phyloP scores from a whole-genome alignment of 1,140 invertebrate genomes.

The Lordiphosa stackelbergi region DNA sequence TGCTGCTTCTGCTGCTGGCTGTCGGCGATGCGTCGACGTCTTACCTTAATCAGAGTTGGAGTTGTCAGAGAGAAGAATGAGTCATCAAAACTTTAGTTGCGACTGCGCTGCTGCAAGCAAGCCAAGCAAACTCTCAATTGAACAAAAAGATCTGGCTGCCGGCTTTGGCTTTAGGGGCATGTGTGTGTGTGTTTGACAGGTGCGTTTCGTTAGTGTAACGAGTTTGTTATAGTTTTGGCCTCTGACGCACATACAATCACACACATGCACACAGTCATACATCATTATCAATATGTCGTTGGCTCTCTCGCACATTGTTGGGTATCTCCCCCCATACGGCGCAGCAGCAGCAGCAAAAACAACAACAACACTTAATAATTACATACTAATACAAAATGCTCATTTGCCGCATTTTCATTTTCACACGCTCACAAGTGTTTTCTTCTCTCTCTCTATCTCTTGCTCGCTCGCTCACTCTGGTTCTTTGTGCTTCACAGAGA shows the following conservation, averaged over 20 bases:
- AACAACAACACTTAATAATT: slow-evolving; percentile 49
- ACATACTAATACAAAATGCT: slow-evolving; percentile 71
- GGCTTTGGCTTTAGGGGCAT: slow-evolving; percentile 15
- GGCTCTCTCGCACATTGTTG: slow-evolving; percentile 29
- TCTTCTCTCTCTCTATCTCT: slow-evolving; percentile 13
- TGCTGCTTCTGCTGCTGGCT: too few species aligned
- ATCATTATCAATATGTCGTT: slow-evolving; percentile 48
- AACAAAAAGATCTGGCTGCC: slow-evolving; percentile 21
- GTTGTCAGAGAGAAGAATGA: background rate
- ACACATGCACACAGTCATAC: slow-evolving; percentile 19
- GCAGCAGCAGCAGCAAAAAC: slow-evolving; percentile 21
- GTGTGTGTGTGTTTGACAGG: slow-evolving; percentile 55
- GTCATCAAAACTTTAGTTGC: slow-evolving; percentile 16
- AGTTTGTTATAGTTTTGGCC: slow-evolving; percentile 53
- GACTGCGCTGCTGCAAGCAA: slow-evolving; percentile 22
- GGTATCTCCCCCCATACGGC: slow-evolving; percentile 31
- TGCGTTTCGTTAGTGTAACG: slow-evolving; percentile 62
- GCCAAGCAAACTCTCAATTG: slow-evolving; percentile 17
- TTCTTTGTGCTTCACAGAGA: slow-evolving; percentile 9
- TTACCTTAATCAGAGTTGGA: too few species aligned
- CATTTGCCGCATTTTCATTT: slow-evolving; percentile 71
- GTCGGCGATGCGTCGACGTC: too few species aligned
- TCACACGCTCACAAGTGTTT: slow-evolving; percentile 71
- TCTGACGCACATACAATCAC: slow-evolving; percentile 50
- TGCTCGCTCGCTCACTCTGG: slow-evolving; percentile 7